Conservation (phyloP, 2,888 invertebrate species). For the Nomada ruficornis region DNA sequence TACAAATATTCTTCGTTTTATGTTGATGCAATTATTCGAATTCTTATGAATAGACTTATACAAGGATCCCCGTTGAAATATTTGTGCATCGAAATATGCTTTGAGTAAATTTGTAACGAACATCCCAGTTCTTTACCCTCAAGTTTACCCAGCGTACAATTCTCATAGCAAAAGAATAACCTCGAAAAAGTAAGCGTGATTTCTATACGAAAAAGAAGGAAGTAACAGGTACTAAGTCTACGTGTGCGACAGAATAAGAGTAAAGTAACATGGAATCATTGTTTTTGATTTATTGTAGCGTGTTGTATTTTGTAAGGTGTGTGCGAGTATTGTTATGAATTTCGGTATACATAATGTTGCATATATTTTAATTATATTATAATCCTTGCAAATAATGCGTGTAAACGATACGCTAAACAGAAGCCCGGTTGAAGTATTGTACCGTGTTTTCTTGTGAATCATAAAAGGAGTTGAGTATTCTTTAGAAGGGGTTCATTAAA, state of each 20-base stretch:
- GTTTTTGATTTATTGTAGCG: neutral
- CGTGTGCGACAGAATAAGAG: slow-evolving; percentile 13
- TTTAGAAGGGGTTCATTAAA: too few relatives aligned
- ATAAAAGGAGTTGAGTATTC: too few relatives aligned
- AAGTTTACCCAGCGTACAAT: slow-evolving; percentile 38
- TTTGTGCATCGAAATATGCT: neutral
- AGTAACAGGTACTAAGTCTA: slow-evolving; percentile 21
- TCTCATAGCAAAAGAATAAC: slow-evolving; percentile 26
- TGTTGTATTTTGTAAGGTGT: neutral
- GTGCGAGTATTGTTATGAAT: too few relatives aligned
- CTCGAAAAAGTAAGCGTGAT: slow-evolving; percentile 42
- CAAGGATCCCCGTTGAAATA: neutral
- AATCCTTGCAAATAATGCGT: too few relatives aligned
- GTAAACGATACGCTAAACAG: too few relatives aligned
- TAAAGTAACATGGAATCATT: neutral
- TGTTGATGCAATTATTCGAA: neutral
- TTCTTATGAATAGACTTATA: neutral
- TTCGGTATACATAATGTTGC: too few relatives aligned
- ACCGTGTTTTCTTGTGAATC: too few relatives aligned
- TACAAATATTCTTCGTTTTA: neutral
- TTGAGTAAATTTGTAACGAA: neutral
- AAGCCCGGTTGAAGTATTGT: too few relatives aligned
- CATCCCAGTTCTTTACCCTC: slow-evolving; percentile 68
- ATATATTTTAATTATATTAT: too few relatives aligned
- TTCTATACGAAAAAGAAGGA: slow-evolving; percentile 13